Percentiles rank a stretch among this genome's conserved stretches.
Evolutionary conservation across 2,888 invertebrate genomes (phyloP).

Genomic region (Megalurothrips usitatus): DNA sequence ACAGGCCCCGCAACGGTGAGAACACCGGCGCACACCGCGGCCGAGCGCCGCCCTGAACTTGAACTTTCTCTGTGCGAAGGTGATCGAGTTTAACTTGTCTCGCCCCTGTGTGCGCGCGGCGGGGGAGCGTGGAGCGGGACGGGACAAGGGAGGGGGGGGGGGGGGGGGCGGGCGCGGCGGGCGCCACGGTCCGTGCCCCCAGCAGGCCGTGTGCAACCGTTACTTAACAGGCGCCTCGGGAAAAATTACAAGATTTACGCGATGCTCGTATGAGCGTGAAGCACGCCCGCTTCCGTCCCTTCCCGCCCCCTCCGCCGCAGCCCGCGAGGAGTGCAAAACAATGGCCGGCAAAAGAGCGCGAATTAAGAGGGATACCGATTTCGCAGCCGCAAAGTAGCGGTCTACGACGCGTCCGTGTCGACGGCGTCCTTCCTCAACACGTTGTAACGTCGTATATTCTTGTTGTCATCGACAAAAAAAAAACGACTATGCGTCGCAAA

Average conservation of each 20-base stretch:
- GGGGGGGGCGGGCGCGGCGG: background rate
- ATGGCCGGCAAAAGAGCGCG: too few relatives aligned
- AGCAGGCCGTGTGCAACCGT: slow-evolving; percentile 2
- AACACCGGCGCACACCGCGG: background rate
- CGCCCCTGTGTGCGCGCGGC: background rate
- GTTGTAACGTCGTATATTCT: too few relatives aligned
- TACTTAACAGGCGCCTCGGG: slow-evolving; percentile 19
- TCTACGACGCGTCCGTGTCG: too few relatives aligned
- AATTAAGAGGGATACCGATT: too few relatives aligned
- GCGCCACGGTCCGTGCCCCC: background rate
- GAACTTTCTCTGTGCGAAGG: slow-evolving; percentile 24
- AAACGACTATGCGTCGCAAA: too few relatives aligned
- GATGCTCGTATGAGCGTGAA: background rate
- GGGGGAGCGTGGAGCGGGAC: background rate
- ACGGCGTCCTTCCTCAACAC: too few relatives aligned
- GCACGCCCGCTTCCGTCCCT: background rate
- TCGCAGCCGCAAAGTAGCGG: too few relatives aligned
- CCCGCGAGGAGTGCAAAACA: too few relatives aligned
- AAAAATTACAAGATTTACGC: slow-evolving; percentile 11
- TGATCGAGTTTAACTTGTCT: background rate
- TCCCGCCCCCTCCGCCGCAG: too few relatives aligned
- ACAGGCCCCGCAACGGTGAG: slow-evolving; percentile 8
- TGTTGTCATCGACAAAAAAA: too few relatives aligned
- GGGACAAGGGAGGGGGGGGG: too few relatives aligned
- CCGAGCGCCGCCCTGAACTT: background rate